Evolutionary conservation across 2,113 vertebrate species (phyloP).

Genomic region (Orycteropus afer): DNA sequence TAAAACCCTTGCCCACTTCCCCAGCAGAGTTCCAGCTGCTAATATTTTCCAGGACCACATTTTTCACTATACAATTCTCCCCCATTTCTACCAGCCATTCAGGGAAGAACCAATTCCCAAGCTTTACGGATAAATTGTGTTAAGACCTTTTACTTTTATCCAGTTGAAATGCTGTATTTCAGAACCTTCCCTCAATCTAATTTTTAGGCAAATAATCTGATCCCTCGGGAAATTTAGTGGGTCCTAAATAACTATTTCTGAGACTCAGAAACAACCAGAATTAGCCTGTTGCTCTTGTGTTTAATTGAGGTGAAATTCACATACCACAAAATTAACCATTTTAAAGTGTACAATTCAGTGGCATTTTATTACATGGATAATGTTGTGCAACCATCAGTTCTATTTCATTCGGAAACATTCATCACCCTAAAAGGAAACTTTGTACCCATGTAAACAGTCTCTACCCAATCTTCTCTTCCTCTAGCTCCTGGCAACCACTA

Average conservation of each 20-base stretch:
- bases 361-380: background rate
- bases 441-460: background rate
- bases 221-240: background rate
- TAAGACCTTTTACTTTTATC: background rate
- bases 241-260: conserved; percentile 23
- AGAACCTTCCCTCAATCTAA: background rate
- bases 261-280: background rate
- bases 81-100: background rate
- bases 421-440: background rate
- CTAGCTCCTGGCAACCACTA: background rate
- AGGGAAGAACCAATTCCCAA: background rate
- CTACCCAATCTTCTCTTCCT: background rate
- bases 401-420: background rate
- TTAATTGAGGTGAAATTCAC: background rate
- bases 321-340: background rate
- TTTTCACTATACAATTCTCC: background rate
- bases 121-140: background rate
- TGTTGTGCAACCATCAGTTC: background rate
- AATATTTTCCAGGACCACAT: background rate
- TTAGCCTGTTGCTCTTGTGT: background rate
- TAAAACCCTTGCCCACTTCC: background rate
- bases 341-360: conserved; percentile 7
- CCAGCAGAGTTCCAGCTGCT: background rate
- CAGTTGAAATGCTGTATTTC: conserved; percentile 21
- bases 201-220: conserved; percentile 25